Evolutionary conservation across 2,113 vertebrate species (phyloP), one percentile per base, ranked within the genome.

Genomic region (Noturus placidus): DNA sequence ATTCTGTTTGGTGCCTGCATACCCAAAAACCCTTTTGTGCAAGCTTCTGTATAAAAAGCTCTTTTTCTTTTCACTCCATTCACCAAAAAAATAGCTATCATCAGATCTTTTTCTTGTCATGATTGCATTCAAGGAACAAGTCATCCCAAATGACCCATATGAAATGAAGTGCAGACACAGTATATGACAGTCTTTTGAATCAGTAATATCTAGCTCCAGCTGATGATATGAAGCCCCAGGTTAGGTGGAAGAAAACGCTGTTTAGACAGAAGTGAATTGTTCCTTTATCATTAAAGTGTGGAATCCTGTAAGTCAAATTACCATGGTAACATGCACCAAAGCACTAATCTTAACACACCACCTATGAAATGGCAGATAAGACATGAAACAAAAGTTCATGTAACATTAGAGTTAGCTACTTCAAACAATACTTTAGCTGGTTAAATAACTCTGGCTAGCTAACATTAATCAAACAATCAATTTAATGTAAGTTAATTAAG

Each of bases 111-210:
- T 82, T 35, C 67, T 59, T 85, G 77, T 61, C 85, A 77, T 78
- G 50, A 86, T 46, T 83, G 57, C 88, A 89, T 76, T 77, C 33
- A 63, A 81, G 46, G 67, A 77, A 20, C 81, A 87, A 85, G 67
- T 86, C 92, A 93, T 91, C 1, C 83, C 90, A 94, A 91, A 91
- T 90, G 87, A 84, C 74, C 63, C 85, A 88, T 92, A 87, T 70
- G 86, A 85, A 78, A 91, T 89, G 92, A 89, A 89, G 88, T 90
- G 89, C 87, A 83, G 54, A 79, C 19, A 59, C 86, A 61, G 57
- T 72, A 90, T 76, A 91, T 50, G 67, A 91, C 88, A 67, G 54
- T 61, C 72, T 67, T 74, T 79, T 59, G 33, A 27, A 13, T 38
- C 5, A n/a, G 79, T 61, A 61, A 56, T 38, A 8, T 61, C 56